A percentile compares a stretch with the other conserved stretches of the same genome.
Conservation (phyloP, 2,113 vertebrate genomes). For the Emydocephalus ijimae region DNA sequence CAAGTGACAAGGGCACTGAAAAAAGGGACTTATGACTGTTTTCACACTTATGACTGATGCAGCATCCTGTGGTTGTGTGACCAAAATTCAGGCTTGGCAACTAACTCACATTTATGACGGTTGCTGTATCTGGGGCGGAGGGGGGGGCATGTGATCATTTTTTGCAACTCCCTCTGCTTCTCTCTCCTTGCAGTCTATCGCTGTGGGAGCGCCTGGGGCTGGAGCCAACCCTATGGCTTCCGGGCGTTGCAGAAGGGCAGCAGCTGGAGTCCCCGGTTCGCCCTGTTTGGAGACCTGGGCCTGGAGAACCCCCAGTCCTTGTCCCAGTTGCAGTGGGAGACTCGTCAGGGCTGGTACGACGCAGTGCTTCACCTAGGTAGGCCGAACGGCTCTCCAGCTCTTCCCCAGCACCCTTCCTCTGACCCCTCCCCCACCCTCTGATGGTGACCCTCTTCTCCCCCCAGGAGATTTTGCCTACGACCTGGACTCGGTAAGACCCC, state of each 20-base stretch:
- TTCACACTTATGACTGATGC: neutral
- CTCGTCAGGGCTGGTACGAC: conserved; percentile 78
- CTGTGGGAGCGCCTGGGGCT: conserved; percentile 78
- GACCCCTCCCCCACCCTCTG: neutral
- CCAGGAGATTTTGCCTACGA: conserved; percentile 88
- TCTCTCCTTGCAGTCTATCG: conserved; percentile 66
- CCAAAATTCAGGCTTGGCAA: no score
- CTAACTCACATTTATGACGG: no score
- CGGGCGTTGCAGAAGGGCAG: conserved; percentile 69
- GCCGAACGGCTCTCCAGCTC: neutral
- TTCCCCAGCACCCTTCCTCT: neutral
- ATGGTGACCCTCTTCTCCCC: neutral
- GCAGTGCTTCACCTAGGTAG: conserved; percentile 83
- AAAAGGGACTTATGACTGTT: neutral
- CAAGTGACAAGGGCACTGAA: neutral
- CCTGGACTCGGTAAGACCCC: conserved; percentile 74
- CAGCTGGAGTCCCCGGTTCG: conserved; percentile 79
- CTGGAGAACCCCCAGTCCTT: conserved; percentile 85
- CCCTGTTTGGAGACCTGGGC: conserved; percentile 84
- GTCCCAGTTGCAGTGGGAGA: conserved; percentile 78
- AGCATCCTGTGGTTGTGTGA: neutral
- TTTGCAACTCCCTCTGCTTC: neutral
- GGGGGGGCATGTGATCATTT: neutral
- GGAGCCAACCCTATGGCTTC: conserved; percentile 81
- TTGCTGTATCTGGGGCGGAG: no score